Percentiles rank a stretch among this genome's conserved stretches.
Conservation (phyloP, 2,113 vertebrate species). For the Rhea americana region DNA sequence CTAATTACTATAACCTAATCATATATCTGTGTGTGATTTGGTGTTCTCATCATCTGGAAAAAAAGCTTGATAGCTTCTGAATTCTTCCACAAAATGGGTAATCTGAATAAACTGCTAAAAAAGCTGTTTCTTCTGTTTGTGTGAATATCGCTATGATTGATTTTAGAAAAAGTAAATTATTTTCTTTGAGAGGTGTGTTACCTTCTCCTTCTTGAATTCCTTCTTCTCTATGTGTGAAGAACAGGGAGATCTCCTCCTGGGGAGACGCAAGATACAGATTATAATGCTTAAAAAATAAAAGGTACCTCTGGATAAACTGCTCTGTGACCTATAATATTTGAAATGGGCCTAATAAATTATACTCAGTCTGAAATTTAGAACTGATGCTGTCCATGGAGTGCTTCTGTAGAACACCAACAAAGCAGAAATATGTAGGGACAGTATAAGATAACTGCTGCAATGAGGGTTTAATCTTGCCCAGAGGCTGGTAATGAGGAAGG, state of each 20-base stretch:
- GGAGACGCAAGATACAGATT: conserved; percentile 1
- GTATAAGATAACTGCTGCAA: neutral
- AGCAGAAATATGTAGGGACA: neutral
- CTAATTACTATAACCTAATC: neutral
- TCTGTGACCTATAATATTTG: conserved; percentile 62
- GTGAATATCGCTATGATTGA: conserved; percentile 66
- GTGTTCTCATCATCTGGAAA: neutral
- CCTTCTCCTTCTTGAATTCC: conserved; percentile 69
- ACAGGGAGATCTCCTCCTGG: neutral
- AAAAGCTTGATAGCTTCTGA: conserved; percentile 24
- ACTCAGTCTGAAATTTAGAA: conserved; percentile 67
- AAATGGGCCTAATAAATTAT: conserved; percentile 64
- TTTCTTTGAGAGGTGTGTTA: conserved; percentile 62
- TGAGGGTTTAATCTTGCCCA: neutral
- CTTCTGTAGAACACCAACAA: conserved; percentile 31
- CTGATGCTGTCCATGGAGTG: conserved; percentile 39
- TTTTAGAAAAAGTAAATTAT: conserved; percentile 60
- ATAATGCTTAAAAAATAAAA: conserved; percentile 52
- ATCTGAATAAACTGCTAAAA: conserved; percentile 48
- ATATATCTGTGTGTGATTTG: neutral
- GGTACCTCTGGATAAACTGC: conserved; percentile 53
- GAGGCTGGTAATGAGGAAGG: neutral
- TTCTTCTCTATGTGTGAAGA: conserved; percentile 27
- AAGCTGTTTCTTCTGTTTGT: conserved; percentile 42
- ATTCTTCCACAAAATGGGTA: conserved; percentile 19